These are phyloP conservation scores for Choreutis nemorana DNA, from an alignment of 2,888 invertebrate genomes.

Conservation along the genomic window DNA sequence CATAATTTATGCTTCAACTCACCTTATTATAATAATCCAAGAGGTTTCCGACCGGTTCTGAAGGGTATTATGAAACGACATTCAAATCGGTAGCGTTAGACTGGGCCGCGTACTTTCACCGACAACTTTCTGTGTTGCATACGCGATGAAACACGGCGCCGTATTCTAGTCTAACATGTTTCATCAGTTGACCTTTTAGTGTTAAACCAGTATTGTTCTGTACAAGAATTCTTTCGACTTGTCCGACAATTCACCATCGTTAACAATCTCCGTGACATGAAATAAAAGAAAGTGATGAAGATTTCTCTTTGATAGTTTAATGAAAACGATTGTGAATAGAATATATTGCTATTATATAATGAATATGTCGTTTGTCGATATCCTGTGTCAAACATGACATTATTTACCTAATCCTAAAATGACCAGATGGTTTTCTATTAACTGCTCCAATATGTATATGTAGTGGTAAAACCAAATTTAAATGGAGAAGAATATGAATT, in stretches of 20 bases:
- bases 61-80: constrained; percentile 45
- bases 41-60: constrained; percentile 33
- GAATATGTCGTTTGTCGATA: too few species aligned
- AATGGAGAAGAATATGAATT: too few species aligned
- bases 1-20: background rate
- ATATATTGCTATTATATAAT: too few species aligned
- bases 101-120: constrained; percentile 51
- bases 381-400: too few species aligned
- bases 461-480: too few species aligned
- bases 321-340: too few species aligned
- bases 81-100: constrained; percentile 45
- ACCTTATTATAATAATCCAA: constrained; percentile 14
- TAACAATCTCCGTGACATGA: background rate
- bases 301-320: too few species aligned
- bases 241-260: constrained; percentile 24
- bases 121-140: constrained; percentile 41
- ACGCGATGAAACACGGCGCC: constrained; percentile 19
- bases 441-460: too few species aligned
- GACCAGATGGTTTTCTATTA: too few species aligned
- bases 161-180: constrained; percentile 38
- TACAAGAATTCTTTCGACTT: constrained; percentile 29
- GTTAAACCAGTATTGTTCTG: constrained; percentile 31
- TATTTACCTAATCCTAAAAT: too few species aligned
- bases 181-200: constrained; percentile 38
- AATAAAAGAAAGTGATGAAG: constrained; percentile 1